Evolutionary conservation across 2,888 invertebrate species (phyloP), one percentile per base, ranked within the genome.

Genomic region (Gymnoscelis rufifasciata): DNA sequence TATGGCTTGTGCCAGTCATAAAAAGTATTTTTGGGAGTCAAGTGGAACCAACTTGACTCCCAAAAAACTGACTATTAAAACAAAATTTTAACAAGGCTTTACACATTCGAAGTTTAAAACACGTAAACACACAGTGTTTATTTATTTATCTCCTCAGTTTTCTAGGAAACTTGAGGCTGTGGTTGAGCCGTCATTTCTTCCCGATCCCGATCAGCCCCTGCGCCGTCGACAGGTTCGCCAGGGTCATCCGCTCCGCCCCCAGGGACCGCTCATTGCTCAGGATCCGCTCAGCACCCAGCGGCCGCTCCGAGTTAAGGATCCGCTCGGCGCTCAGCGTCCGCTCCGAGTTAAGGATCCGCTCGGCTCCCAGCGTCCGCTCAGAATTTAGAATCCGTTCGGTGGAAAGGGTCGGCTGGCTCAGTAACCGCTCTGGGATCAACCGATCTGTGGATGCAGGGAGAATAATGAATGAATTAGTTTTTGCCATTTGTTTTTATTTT

Each of bases 101-200:
- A 13, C 13, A 14, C 14, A 31, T 14, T 2, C 10, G 31, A 14
- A 10, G 13, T 15, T 15, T 8, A 4, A 13, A 4, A 10, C 7
- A 27, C 19, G 15, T 1, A 30, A 11, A 6, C 12, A 24, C n/a
- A 29, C 14, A 14, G 8, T n/a, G 27, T 14, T 8, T 19, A 19
- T 19, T 23, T 15, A 10, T 29, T 27, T 30, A 86, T 52, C 79
- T 71, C 52, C 83, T 68, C 19, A 82, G 70, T 51, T 83, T 84
- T 52, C 75, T 78, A 1, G 80, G 75, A 37, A 71, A 69, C 58
- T 75, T 75, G 36, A 68, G 68, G 13, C 64, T 53, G 54, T 75
- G 80, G 43, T 64, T 78, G 64, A 78, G 74, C 47, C 88, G 88
- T 89, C 88, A 89, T 89, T 89, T 89, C 70, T 89, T 89, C 63